phyloP scores from a whole-genome alignment of 2,113 vertebrate species.

The Periophthalmodon schlosseri region DNA sequence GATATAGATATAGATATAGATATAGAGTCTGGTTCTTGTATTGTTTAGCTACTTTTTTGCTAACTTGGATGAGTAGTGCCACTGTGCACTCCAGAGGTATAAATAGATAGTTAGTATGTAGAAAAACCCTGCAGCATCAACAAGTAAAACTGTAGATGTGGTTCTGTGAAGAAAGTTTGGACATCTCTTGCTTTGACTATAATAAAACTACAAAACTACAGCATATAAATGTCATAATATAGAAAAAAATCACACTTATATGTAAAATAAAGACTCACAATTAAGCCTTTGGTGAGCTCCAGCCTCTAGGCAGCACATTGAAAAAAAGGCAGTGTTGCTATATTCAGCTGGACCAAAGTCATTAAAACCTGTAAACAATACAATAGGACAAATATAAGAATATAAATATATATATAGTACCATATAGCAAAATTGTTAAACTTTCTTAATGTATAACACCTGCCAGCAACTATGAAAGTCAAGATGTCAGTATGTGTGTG shows the following conservation, averaged over 20 bases:
- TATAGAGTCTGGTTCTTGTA: conserved; percentile 30
- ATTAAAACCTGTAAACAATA: neutral
- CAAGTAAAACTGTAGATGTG: neutral
- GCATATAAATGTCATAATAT: neutral
- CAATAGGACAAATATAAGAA: neutral
- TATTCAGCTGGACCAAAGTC: neutral
- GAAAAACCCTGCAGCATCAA: neutral
- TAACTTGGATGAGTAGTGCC: conserved; percentile 32
- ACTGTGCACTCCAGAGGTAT: conserved; percentile 32
- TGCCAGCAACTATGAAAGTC: neutral
- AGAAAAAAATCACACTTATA: neutral
- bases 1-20: too few species aligned
- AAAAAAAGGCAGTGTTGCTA: neutral
- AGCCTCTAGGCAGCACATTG: neutral
- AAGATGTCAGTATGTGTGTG: too few species aligned
- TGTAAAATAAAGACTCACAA: neutral
- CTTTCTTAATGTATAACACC: neutral
- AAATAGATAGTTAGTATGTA: conserved; percentile 23
- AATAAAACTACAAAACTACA: neutral
- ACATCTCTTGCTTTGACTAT: too few species aligned
- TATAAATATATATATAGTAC: neutral
- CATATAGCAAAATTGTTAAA: neutral
- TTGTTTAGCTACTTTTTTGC: conserved; percentile 34
- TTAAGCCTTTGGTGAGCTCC: neutral
- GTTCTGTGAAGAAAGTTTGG: too few species aligned